Percentiles rank a stretch among this genome's conserved stretches.
phyloP scores from a whole-genome alignment of 2,888 invertebrate species.

The Sarcophaga carnaria region DNA sequence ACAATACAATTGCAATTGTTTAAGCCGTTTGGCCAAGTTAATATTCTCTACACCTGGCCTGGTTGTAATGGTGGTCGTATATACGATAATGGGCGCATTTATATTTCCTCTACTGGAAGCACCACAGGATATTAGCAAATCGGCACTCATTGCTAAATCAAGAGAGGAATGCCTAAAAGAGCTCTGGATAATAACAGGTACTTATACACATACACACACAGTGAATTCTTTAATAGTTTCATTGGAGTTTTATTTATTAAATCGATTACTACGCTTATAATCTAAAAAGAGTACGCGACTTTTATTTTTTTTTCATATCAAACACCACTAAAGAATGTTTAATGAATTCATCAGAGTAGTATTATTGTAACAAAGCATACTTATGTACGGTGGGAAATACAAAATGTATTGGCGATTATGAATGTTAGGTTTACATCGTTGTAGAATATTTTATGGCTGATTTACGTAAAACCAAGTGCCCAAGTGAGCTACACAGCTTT shows the following conservation, averaged over 20 bases:
- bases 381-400: too few species aligned
- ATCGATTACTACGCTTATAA: too few species aligned
- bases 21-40: slow-evolving; percentile 77
- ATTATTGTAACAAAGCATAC: too few species aligned
- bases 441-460: too few species aligned
- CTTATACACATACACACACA: slow-evolving; percentile 65
- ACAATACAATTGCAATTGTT: slow-evolving; percentile 73
- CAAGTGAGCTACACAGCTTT: too few species aligned
- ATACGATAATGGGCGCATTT: slow-evolving; percentile 89
- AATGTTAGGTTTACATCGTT: too few species aligned
- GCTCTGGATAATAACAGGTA: slow-evolving; percentile 91
- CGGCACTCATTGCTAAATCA: slow-evolving; percentile 85
- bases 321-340: too few species aligned
- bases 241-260: background rate
- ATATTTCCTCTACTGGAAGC: slow-evolving; percentile 90
- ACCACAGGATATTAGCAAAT: slow-evolving; percentile 85
- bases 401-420: too few species aligned
- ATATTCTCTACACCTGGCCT: slow-evolving; percentile 84
- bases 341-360: too few species aligned
- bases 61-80: slow-evolving; percentile 87
- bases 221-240: background rate
- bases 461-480: too few species aligned
- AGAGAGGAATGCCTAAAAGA: slow-evolving; percentile 88
- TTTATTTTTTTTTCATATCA: too few species aligned
- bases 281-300: too few species aligned